Base-by-base conservation (phyloP, 2,113 vertebrate genomes). In the Hemiprocne comata region DNA sequence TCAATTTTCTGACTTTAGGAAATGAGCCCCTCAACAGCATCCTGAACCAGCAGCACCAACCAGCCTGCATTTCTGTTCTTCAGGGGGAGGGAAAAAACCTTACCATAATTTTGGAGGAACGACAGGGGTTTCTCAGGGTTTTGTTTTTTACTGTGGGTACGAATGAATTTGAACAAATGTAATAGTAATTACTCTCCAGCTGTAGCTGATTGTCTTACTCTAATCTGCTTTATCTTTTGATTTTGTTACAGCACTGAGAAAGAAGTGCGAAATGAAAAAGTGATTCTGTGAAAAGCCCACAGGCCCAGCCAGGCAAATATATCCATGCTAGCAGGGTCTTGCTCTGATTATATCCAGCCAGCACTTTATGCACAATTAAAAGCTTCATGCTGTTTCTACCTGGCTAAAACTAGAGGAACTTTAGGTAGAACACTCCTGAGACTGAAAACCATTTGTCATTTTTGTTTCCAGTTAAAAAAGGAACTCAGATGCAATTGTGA, bases 11-110 rank as follows among this genome's bases (percentile, higher is more conserved):
- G 33, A 33, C 28, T 82, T 72, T 25, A 36, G 65, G 33, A 67
- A 86, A 60, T 11, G 17, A 80, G 40, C 4, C 21, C 28, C 46
- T 12, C 42, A 38, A 13, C 21, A 33, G 10, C 33, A 78, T 46
- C 31, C 23, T 67, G 17, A 6, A 42, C 17, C 6, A 48, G 38
- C 13, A 70, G 10, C 0, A 0, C 14, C 44, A 31, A 44, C 15
- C 13, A 71, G 25, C 15, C 48, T 42, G 12, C 13, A 38, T 62
- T 70, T 78, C 71, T 71, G 64, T 33, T 10, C 62, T 82, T 50
- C 17, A 78, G 8, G 10, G 29, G 14, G 8, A 65, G 61, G 28
- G 23, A 85, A 77, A 77, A 46, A 46, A 13, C 5, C 20, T 58
- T 26, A 42, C 29, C 13, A 1, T 21, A 50, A 44, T 50, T 66